These are phyloP conservation scores for Rhegmatorhina hoffmannsi DNA, from an alignment of 2,113 vertebrate genomes.

Conservation along the genomic window DNA sequence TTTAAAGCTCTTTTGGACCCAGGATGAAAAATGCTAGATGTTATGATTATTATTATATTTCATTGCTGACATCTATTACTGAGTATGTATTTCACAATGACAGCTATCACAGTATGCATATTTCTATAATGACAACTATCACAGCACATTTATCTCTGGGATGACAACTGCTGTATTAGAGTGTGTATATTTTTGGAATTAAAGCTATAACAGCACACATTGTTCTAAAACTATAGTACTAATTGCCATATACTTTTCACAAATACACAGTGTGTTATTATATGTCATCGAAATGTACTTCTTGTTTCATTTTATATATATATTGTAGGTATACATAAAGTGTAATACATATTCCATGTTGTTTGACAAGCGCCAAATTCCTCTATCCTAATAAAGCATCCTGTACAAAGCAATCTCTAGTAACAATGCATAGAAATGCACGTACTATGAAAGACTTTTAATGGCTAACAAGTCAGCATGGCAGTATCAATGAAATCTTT, in stretches of 20 bases:
- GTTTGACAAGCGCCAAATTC: conserved; percentile 58
- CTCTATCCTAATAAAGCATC: conserved; percentile 51
- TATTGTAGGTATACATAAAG: neutral
- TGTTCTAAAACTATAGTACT: neutral
- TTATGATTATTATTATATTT: conserved; percentile 59
- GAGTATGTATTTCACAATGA: conserved; percentile 57
- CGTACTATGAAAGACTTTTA: conserved; percentile 50
- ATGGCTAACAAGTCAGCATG: conserved; percentile 58
- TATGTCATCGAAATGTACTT: neutral
- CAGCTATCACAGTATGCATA: conserved; percentile 63
- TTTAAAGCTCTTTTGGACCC: neutral
- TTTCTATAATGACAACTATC: conserved; percentile 63
- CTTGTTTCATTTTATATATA: neutral
- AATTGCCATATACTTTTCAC: conserved; percentile 23
- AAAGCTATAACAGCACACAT: neutral
- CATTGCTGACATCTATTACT: conserved; percentile 47
- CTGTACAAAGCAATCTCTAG: conserved; percentile 43
- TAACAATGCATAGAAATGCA: conserved; percentile 31
- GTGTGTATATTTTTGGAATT: conserved; percentile 30
- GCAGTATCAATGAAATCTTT: conserved; percentile 59
- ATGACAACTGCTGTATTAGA: conserved; percentile 30
- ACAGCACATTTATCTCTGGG: conserved; percentile 4
- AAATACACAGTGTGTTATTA: neutral
- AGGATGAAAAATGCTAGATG: neutral
- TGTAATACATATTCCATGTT: conserved; percentile 1